These are phyloP conservation scores for Oligia strigilis DNA, from an alignment of 2,888 invertebrate genomes.

Conservation along the genomic window DNA sequence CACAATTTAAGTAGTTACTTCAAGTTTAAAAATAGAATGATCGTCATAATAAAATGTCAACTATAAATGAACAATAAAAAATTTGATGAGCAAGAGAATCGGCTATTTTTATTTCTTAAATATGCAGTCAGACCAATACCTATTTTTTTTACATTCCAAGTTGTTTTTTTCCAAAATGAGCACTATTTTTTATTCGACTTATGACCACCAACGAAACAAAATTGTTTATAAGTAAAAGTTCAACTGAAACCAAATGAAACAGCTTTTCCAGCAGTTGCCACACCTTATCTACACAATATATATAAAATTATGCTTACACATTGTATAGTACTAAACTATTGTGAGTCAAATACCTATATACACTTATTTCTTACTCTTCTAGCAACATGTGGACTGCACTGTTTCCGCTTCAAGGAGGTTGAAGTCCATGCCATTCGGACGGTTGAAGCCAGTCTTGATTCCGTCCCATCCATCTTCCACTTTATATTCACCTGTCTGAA, in stretches of 20 bases:
- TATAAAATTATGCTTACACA: conserved; percentile 81
- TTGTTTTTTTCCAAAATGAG: background rate
- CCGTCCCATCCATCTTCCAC: conserved; percentile 99
- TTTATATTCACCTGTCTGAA: conserved; percentile 97
- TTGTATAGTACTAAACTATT: conserved; percentile 69
- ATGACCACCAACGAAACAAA: conserved; percentile 33
- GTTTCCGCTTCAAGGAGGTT: conserved; percentile 97
- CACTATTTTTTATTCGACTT: background rate
- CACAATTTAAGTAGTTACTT: conserved; percentile 39
- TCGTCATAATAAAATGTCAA: conserved; percentile 1
- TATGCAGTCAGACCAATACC: background rate
- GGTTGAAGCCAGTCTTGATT: conserved; percentile 97
- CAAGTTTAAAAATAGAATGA: conserved; percentile 29
- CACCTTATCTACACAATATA: conserved; percentile 57
- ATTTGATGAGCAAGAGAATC: background rate
- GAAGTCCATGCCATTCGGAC: conserved; percentile 95
- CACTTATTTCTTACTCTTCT: conserved; percentile 64
- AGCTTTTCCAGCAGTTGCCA: conserved; percentile 42
- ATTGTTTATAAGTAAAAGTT: conserved; percentile 64
- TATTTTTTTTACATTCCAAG: background rate
- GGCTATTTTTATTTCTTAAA: background rate
- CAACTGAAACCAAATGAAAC: conserved; percentile 35
- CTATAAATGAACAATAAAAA: background rate
- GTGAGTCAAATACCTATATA: conserved; percentile 65
- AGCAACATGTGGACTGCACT: conserved; percentile 97